Base-by-base conservation (phyloP, 30 jellyfish, hydroid and myxozoan species). In the Turritopsis dohrnii region DNA sequence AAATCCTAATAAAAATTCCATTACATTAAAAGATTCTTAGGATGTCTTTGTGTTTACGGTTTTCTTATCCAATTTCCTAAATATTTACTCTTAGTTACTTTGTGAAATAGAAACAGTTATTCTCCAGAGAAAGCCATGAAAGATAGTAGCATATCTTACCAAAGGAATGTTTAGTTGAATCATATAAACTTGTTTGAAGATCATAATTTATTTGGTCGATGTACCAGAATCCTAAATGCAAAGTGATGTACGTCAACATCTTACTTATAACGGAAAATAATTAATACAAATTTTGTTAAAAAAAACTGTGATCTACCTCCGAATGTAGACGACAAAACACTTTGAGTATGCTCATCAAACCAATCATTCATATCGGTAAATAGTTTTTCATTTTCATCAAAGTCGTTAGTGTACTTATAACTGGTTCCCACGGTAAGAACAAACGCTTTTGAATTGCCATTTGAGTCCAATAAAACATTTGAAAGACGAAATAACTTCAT, bases 121-220 rank as follows among this genome's bases (percentile, higher is more conserved):
- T 41, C 60, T 3, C 60, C 5, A 5, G 60, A 41, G 13, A 41
- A 41, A 3, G 13, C 13, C 13, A 41, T 41, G 60, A 5, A 41
- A 41, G 5, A 72, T 41, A 3, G n/a, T 13, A 41, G 20, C 18
- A 16, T 26, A 3, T 16, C 66, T 22, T 76, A 52, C 89, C 97
- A 7, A 90, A 81, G 16, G 96, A 86, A 17, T 75, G 80, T 79
- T 75, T 88, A 25, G 96, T 90, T n/a, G 91, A 96, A 41, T 86
- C 66, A 13, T 87, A 93, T 28, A 90, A 90, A 75, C 89, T 30
- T 26, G 52, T 83, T 53, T 90, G 97, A 18, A 90, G 74, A 28
- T 90, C 97, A 60, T 75, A 90, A 79, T 86, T 83, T 1, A 54
- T 80, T 71, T 82, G 72, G 18, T 54, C 52, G 8, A 85, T 41